Percentiles rank a stretch among this genome's conserved stretches.
Conservation (phyloP, 1,140 invertebrate species). For the Rhopalosiphum maidis region DNA sequence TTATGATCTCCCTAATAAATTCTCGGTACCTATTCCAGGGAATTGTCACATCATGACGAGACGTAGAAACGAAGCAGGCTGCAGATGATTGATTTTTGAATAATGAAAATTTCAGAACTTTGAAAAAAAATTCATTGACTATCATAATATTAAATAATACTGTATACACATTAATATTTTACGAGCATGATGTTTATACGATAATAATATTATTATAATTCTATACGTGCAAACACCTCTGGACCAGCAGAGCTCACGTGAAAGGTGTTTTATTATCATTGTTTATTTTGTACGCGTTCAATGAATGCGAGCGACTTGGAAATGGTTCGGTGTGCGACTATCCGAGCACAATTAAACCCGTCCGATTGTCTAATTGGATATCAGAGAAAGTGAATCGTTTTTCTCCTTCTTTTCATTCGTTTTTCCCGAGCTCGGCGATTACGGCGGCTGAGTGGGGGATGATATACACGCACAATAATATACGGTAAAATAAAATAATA, state of each 20-base stretch:
- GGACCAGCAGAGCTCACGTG: background rate
- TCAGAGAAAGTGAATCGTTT: slow-evolving; percentile 42
- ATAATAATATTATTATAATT: background rate
- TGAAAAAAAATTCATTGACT: background rate
- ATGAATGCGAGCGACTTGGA: slow-evolving; percentile 30
- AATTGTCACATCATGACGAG: background rate
- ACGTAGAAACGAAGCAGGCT: background rate
- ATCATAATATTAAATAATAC: background rate
- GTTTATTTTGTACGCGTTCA: slow-evolving; percentile 37
- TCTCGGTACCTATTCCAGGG: no score
- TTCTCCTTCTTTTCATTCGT: background rate
- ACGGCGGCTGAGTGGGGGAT: background rate
- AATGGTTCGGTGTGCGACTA: slow-evolving; percentile 1
- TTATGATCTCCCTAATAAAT: no score
- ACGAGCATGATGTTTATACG: background rate
- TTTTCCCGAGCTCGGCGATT: background rate
- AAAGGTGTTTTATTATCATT: slow-evolving; percentile 13
- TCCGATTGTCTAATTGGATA: slow-evolving; percentile 36
- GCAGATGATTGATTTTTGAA: background rate
- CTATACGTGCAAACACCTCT: background rate
- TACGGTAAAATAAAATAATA: background rate
- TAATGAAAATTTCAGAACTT: background rate
- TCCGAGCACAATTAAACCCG: slow-evolving; percentile 39
- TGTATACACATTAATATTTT: background rate
- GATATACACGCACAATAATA: background rate